Evolutionary conservation across 2,888 invertebrate species (phyloP), one percentile per base, ranked within the genome.

Genomic region (Cheilosia soror): DNA sequence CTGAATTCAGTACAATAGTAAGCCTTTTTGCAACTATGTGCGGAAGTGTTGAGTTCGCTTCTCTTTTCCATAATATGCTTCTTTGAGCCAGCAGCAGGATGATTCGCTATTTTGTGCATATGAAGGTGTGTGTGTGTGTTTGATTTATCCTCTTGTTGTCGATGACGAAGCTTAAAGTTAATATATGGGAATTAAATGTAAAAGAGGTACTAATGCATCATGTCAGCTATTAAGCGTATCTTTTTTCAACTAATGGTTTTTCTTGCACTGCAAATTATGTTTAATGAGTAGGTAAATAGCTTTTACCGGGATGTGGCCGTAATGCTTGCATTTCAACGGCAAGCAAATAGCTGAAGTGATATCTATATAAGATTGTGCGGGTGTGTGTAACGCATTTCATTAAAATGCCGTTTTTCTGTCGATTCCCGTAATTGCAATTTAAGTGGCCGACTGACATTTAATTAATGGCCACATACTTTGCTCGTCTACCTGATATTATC

Each of bases 391-490:
- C n/a, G 66, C 51, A 49, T 76, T 66, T 76, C 58, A 79, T 79
- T 79, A 72, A 79, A 79, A 79, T 72, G 60, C 29, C 51, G 60
- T 66, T 80, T 73, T 79, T 60, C 53, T 80, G 79, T 66, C 73
- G 66, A 73, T 78, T 80, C 53, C 44, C 60, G 66, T 80, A 80
- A 80, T 80, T 80, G 60, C 60, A 73, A 73, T 73, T 73, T 60
- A 80, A 80, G 79, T 80, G 79, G 79, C 72, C 72, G 72, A 79
- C 79, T 79, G 79, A 72, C 72, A 72, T 79, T 79, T 79, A 72
- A 79, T 79, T 79, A 79, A 79, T 79, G 79, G 72, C 72, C 66
- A 72, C 33, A 72, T 79, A 65, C 60, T 47, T 11, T 33, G 37
- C 47, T 55, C 37, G 3, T 37, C 9, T 49, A 49, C 44, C 33